phyloP scores from a whole-genome alignment of 2,113 vertebrate genomes.

The Stomatorhinus ivindoensis region DNA sequence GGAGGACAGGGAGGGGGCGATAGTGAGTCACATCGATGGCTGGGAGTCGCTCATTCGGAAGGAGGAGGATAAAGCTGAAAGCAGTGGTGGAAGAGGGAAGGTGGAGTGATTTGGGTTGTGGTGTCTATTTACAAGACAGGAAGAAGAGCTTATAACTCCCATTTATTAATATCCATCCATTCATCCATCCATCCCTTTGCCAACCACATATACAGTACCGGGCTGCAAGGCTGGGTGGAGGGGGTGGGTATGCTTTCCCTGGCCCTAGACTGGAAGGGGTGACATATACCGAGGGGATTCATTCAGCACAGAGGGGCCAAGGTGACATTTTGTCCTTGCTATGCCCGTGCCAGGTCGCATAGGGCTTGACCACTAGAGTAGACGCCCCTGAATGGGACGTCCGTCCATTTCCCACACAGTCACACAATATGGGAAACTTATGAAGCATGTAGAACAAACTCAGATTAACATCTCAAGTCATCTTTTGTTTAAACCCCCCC shows the following conservation, averaged over 20 bases:
- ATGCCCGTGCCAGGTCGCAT: neutral
- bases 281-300: neutral
- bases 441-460: neutral
- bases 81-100: neutral
- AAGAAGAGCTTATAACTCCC: neutral
- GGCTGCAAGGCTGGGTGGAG: neutral
- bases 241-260: neutral
- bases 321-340: neutral
- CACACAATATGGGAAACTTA: neutral
- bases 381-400: neutral
- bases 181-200: neutral
- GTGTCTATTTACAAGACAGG: neutral
- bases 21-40: constrained; percentile 4
- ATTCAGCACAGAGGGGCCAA: neutral
- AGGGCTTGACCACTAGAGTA: neutral
- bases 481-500: neutral
- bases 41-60: constrained; percentile 4
- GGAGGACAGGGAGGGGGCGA: neutral
- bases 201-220: neutral
- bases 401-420: neutral
- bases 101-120: neutral
- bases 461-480: neutral
- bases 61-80: neutral
- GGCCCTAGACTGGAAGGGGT: neutral
- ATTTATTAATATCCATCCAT: neutral